Evolutionary conservation across 2,888 invertebrate species (phyloP).

Genomic region (Brenthis daphne): DNA sequence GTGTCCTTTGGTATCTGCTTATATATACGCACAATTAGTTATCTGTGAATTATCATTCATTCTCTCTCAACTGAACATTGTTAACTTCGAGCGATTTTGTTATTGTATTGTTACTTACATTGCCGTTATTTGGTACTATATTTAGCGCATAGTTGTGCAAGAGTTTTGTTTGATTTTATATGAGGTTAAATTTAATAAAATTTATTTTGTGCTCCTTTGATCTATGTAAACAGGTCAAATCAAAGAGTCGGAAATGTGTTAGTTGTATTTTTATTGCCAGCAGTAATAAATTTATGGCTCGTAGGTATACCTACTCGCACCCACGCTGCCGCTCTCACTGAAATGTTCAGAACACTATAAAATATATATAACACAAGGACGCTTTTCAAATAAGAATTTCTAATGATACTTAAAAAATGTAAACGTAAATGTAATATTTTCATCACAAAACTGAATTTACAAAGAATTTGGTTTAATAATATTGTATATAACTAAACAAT

Average conservation of each 20-base stretch:
- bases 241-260: conserved; percentile 79
- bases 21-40: conserved; percentile 31
- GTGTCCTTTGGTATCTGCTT: conserved; percentile 37
- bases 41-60: not conserved
- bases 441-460: too few relatives aligned
- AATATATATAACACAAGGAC: conserved; percentile 61
- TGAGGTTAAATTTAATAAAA: conserved; percentile 70
- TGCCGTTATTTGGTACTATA: not conserved
- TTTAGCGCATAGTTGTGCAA: not conserved
- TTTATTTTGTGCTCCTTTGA: conserved; percentile 74
- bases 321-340: conserved; percentile 67
- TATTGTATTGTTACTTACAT: too few relatives aligned
- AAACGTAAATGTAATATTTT: too few relatives aligned
- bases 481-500: too few relatives aligned
- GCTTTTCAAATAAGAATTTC: conserved; percentile 41
- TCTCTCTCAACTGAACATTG: not conserved
- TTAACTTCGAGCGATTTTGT: too few relatives aligned
- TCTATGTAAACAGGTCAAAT: conserved; percentile 77
- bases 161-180: conserved; percentile 35
- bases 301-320: conserved; percentile 63
- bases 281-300: conserved; percentile 75
- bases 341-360: conserved; percentile 61
- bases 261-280: conserved; percentile 76
- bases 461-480: too few relatives aligned
- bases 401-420: too few relatives aligned